Evolutionary conservation across 1,140 invertebrate species (phyloP).

Genomic region (Drosophila leontia): DNA sequence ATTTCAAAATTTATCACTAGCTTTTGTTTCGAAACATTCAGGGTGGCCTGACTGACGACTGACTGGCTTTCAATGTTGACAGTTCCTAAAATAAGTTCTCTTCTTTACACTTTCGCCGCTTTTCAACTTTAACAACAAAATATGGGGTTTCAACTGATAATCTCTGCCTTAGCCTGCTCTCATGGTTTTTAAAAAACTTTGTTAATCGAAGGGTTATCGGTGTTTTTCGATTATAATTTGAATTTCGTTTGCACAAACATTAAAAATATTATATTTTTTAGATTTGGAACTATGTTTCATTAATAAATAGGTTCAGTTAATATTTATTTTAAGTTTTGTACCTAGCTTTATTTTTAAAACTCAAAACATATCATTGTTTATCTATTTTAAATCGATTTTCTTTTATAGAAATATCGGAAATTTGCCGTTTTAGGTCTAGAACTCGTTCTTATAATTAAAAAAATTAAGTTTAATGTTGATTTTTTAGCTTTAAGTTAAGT

Average conservation of each 20-base stretch:
- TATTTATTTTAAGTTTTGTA: neutral
- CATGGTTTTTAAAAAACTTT: no score
- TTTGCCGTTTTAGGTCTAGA: neutral
- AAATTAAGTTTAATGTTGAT: neutral
- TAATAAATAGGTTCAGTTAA: neutral
- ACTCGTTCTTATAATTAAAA: neutral
- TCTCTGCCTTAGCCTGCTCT: neutral
- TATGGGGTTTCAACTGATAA: neutral
- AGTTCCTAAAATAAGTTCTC: conserved; percentile 53
- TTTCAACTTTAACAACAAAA: neutral
- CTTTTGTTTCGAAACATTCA: conserved; percentile 52
- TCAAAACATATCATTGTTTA: neutral
- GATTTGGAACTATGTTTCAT: no score
- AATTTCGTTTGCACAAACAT: neutral
- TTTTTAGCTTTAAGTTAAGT: neutral
- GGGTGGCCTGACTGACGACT: conserved; percentile 26
- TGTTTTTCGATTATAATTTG: no score
- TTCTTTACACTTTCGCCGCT: neutral
- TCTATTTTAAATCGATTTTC: neutral
- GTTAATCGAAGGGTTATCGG: neutral
- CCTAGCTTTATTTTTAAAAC: neutral
- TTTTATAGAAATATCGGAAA: neutral
- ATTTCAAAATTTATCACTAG: conserved; percentile 52
- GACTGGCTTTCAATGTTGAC: conserved; percentile 36
- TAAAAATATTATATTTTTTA: neutral